phyloP scores from a whole-genome alignment of 2,797 vertebrate species.

The Apodemus agrarius region DNA sequence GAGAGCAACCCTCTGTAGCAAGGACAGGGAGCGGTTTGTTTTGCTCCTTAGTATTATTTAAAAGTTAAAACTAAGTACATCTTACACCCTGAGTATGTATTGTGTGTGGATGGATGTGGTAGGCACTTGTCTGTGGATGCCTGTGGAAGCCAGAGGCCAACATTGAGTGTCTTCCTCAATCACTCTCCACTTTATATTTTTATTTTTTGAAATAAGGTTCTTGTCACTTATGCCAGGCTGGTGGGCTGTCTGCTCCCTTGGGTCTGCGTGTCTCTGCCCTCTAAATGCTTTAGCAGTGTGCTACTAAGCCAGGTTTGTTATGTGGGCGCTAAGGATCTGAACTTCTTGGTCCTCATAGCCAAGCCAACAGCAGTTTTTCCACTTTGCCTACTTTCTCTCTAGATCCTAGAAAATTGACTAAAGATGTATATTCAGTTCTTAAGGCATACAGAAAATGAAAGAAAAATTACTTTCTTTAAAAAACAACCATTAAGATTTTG shows the following conservation, averaged over 20 bases:
- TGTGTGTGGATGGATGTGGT: neutral
- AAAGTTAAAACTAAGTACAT: slow-evolving; percentile 8
- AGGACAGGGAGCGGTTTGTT: neutral
- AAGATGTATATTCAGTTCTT: neutral
- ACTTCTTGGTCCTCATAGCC: neutral
- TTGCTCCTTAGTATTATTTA: slow-evolving; percentile 14
- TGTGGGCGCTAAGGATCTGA: neutral
- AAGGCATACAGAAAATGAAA: slow-evolving; percentile 31
- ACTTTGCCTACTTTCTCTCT: neutral
- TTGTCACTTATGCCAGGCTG: too few species aligned
- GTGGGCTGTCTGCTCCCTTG: neutral
- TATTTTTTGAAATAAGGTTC: neutral
- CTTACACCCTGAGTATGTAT: neutral
- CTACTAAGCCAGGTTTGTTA: neutral
- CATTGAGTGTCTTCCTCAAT: neutral
- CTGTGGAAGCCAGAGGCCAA: neutral
- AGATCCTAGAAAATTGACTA: neutral
- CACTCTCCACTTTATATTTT: neutral
- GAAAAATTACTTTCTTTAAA: neutral
- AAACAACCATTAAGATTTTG: neutral
- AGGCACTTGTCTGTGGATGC: neutral
- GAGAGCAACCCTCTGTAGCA: neutral
- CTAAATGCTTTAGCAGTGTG: neutral
- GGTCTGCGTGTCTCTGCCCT: neutral
- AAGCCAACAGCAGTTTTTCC: neutral